Evolutionary conservation across 1,140 invertebrate genomes (phyloP).

Genomic region (Calycopis cecrops): DNA sequence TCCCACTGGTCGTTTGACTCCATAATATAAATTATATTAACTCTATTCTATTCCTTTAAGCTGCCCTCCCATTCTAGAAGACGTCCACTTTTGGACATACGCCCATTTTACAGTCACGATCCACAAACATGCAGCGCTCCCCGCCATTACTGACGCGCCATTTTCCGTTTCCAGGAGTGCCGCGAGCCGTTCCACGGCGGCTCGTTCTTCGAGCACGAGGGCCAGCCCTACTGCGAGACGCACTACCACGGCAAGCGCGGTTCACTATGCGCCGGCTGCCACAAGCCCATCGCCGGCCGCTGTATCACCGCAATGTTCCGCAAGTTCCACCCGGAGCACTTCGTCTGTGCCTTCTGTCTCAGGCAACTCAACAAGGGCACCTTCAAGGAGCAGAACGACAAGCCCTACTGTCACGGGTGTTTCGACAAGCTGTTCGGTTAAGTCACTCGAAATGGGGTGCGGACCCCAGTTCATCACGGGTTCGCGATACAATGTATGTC

Average conservation of each 20-base stretch:
- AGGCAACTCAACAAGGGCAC: conserved; percentile 98
- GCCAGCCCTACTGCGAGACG: conserved; percentile 97
- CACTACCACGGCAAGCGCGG: conserved; percentile 98
- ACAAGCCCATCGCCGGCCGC: conserved; percentile 96
- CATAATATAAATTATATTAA: too few species aligned
- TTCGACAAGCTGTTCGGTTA: conserved; percentile 98
- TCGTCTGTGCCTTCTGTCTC: conserved; percentile 98
- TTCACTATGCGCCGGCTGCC: conserved; percentile 97
- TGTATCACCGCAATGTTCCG: conserved; percentile 99
- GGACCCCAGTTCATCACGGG: too few species aligned
- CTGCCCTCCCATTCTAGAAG: too few species aligned
- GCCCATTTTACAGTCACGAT: too few species aligned
- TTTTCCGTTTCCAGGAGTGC: conserved; percentile 84
- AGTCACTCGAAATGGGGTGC: conserved; percentile 23
- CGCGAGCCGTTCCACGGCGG: conserved; percentile 94
- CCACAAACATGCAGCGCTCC: too few species aligned
- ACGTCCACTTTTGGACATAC: too few species aligned
- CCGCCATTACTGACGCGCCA: too few species aligned
- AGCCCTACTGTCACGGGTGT: conserved; percentile 98
- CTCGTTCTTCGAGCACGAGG: conserved; percentile 97
- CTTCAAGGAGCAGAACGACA: conserved; percentile 98
- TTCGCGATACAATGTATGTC: too few species aligned
- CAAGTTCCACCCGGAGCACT: conserved; percentile 99
- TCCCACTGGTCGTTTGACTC: too few species aligned
- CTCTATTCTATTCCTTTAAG: too few species aligned